These are phyloP conservation scores for Slavum lentiscoides DNA, from an alignment of 2,888 invertebrate genomes.

Conservation along the genomic window DNA sequence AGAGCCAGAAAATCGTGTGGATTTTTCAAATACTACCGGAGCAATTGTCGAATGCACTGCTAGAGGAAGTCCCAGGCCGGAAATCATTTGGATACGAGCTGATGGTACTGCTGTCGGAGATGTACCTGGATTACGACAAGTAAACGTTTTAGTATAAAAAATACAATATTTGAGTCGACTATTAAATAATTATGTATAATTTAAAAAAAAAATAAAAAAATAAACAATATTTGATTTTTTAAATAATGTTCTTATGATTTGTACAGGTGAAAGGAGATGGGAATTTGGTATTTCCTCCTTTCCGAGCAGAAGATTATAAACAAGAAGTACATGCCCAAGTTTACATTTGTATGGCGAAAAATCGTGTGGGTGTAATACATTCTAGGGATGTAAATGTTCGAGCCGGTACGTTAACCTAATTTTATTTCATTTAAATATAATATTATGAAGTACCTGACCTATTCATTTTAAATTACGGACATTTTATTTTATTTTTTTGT, in stretches of 20 bases:
- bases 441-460: not conserved
- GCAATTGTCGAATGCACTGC: slow-evolving; percentile 91
- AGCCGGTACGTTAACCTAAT: slow-evolving; percentile 75
- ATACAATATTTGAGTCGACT: not conserved
- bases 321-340: slow-evolving; percentile 94
- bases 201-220: not conserved
- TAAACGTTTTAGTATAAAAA: slow-evolving; percentile 58
- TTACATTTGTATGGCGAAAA: slow-evolving; percentile 88
- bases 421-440: not conserved
- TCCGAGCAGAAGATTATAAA: slow-evolving; percentile 89
- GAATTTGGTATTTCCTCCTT: slow-evolving; percentile 90
- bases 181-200: not conserved
- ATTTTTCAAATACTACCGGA: slow-evolving; percentile 92
- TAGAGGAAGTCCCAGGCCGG: slow-evolving; percentile 85
- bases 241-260: slow-evolving; percentile 9
- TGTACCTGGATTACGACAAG: slow-evolving; percentile 84
- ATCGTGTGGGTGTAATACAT: slow-evolving; percentile 85
- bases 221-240: not conserved
- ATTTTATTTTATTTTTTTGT: too few species aligned
- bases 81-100: slow-evolving; percentile 89
- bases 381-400: slow-evolving; percentile 91
- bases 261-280: slow-evolving; percentile 82
- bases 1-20: slow-evolving; percentile 88
- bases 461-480: too few species aligned
- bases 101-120: slow-evolving; percentile 90